Base-by-base conservation (phyloP, 2,113 vertebrate species). In the Dipodomys stephensi region DNA sequence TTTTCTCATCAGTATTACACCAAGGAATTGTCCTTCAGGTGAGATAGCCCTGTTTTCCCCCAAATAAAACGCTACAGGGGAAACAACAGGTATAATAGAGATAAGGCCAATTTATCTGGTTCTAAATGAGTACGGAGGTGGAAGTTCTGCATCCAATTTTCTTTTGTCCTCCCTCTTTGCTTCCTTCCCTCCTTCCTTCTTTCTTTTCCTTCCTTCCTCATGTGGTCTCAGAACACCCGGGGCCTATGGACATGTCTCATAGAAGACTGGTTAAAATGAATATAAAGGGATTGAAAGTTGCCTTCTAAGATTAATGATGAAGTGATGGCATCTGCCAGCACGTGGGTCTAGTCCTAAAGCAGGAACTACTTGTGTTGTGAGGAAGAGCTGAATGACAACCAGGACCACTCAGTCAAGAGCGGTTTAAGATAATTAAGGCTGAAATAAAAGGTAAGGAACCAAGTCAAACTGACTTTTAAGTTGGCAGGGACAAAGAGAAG, bases 31-130 rank as follows among this genome's bases (percentile, higher is more conserved):
- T 18, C 65, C 88, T 69, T 79, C 12, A 49, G 90, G 16, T 9
- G 18, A 19, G 46, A 39, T 19, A 53, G 71, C 28, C 5, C 20
- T 0, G 1, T 0, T 67, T 72, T 57, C n/a, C 18, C 16, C 4
- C 8, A 39, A 30, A 84, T 74, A 79, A 83, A 71, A 46, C 76
- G 4, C 32, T 78, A 84, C 6, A 32, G 23, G 15, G 25, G 78
- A 91, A 4, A 1, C n/a, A 78, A 20, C 64, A 19, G 65, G 73
- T 30, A 80, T 92, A 79, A 80, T 6, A 82, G 49, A 87, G 19
- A 77, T 44, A 65, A 93, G 4, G 10, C 35, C 30, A 30, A 1
- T 85, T 82, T 69, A 30, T 60, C 3, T 20, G 3, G 39, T 67
- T 90, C 22, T 65, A 69, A 91, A 57, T 57, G 53, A 57, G 53